Evolutionary conservation across 2,797 vertebrate genomes (phyloP).

Genomic region (Sebastes nivosus): DNA sequence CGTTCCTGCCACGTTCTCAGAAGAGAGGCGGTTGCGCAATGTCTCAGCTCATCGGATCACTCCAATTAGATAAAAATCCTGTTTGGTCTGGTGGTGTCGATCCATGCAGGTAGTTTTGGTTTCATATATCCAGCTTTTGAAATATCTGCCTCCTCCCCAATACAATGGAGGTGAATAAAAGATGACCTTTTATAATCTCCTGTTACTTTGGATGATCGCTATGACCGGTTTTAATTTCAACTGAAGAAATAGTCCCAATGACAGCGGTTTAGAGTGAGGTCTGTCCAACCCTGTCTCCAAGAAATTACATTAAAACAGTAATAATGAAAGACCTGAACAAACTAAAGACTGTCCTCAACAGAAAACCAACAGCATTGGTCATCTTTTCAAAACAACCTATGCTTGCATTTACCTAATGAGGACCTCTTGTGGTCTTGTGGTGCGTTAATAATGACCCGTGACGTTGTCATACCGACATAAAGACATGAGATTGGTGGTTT

Average conservation of each 20-base stretch:
- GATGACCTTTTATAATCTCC: background rate
- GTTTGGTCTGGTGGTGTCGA: background rate
- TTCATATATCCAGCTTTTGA: background rate
- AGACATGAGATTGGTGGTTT: background rate
- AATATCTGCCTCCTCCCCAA: background rate
- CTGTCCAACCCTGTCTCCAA: background rate
- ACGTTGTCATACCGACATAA: background rate
- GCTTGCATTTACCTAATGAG: background rate
- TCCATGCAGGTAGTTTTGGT: background rate
- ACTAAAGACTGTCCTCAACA: background rate
- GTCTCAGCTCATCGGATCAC: background rate
- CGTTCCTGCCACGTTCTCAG: conserved; percentile 24
- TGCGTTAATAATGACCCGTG: background rate
- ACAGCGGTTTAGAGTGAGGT: background rate
- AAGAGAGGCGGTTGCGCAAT: conserved; percentile 47
- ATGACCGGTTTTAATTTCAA: background rate
- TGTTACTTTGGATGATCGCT: background rate
- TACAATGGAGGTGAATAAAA: background rate
- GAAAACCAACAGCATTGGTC: background rate
- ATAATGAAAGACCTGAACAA: background rate
- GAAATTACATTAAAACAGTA: background rate
- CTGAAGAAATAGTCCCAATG: background rate
- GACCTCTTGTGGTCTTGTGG: conserved; percentile 1
- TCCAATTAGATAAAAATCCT: background rate
- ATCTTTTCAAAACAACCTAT: background rate